phyloP scores from a whole-genome alignment of 2,113 vertebrate genomes.

The Himantopus leucocephalus region DNA sequence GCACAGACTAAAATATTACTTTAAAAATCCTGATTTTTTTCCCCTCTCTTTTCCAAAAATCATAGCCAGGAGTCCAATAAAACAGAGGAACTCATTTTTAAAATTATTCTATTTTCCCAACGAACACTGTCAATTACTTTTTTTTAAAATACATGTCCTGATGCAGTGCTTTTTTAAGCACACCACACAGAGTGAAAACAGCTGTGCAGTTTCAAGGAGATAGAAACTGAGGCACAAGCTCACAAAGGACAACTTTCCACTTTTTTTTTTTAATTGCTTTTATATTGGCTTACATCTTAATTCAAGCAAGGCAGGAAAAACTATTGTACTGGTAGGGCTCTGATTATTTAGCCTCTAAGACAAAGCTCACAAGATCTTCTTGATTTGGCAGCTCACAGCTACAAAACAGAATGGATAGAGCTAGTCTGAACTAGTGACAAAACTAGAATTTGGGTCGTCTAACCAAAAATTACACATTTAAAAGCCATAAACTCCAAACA shows the following conservation, averaged over 20 bases:
- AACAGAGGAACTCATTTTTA: neutral
- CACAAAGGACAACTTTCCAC: neutral
- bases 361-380: neutral
- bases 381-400: neutral
- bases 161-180: neutral
- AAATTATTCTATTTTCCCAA: neutral
- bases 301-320: neutral
- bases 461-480: neutral
- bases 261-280: neutral
- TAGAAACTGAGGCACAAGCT: neutral
- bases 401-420: neutral
- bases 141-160: neutral
- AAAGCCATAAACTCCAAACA: neutral
- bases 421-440: neutral
- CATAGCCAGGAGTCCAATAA: neutral
- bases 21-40: neutral
- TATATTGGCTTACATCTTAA: neutral
- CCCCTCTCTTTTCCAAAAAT: neutral
- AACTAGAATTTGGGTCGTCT: neutral
- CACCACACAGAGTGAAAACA: rapidly evolving
- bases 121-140: neutral
- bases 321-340: neutral
- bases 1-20: neutral
- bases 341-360: neutral
- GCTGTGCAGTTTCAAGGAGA: neutral